Percentiles rank a stretch among this genome's conserved stretches.
Conservation (phyloP, 2,113 vertebrate genomes). For the Arvicanthis niloticus region DNA sequence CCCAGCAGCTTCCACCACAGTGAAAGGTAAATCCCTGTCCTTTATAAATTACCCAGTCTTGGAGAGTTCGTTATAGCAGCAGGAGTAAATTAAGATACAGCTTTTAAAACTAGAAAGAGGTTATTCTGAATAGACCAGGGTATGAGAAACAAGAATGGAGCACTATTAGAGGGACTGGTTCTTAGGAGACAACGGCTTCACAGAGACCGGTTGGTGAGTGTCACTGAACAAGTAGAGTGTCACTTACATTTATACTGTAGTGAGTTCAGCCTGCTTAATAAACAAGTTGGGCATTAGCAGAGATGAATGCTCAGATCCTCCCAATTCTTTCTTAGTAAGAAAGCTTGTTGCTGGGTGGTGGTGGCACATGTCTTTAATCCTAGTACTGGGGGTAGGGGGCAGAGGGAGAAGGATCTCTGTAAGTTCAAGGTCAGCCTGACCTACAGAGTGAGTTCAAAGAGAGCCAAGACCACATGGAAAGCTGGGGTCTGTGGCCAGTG, state of each 20-base stretch:
- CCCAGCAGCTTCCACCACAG: background rate
- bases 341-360: background rate
- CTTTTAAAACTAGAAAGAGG: background rate
- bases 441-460: background rate
- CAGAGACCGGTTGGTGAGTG: background rate
- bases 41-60: background rate
- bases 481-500: background rate
- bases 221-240: slow-evolving; percentile 2
- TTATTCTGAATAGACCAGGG: background rate
- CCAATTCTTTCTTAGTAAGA: background rate
- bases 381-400: background rate
- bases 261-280: background rate
- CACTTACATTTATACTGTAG: background rate
- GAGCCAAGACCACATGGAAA: background rate
- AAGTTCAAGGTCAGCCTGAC: background rate
- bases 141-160: background rate
- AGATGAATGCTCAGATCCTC: background rate
- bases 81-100: background rate
- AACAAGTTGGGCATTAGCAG: background rate
- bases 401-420: background rate
- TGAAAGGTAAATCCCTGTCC: background rate
- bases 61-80: background rate
- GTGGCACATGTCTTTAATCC: background rate
- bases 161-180: background rate
- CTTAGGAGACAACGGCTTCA: background rate